These are phyloP conservation scores for Syngnathus rostellatus DNA, from an alignment of 2,797 vertebrate genomes.

Conservation along the genomic window DNA sequence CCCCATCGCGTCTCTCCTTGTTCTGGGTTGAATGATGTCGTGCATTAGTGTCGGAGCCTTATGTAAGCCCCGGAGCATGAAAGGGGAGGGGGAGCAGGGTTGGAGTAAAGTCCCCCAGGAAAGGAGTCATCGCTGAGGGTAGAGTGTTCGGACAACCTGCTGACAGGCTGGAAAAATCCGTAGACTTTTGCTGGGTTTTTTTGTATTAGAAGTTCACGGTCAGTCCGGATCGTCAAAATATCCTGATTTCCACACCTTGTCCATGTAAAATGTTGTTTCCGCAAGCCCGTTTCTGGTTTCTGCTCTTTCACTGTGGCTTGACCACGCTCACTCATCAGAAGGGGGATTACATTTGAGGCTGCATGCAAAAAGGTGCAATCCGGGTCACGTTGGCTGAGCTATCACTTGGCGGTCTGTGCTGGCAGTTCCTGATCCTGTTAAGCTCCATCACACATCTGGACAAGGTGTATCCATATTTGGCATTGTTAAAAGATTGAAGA, in stretches of 20 bases:
- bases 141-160: constrained; percentile 40
- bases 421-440: constrained; percentile 37
- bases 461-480: background rate
- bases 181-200: background rate
- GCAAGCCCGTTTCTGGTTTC: constrained; percentile 8
- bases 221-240: constrained; percentile 46
- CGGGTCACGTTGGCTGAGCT: constrained; percentile 43
- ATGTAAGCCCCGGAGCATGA: constrained; percentile 38
- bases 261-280: constrained; percentile 32
- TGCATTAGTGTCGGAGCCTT: constrained; percentile 49
- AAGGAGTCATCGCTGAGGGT: constrained; percentile 41
- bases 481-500: background rate
- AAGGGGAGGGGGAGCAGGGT: constrained; percentile 24
- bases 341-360: constrained; percentile 36
- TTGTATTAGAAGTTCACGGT: background rate
- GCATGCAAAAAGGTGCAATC: constrained; percentile 17
- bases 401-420: constrained; percentile 42
- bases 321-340: background rate
- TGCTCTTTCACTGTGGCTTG: background rate
- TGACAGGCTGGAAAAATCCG: constrained; percentile 24
- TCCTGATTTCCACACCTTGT: constrained; percentile 32
- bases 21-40: constrained; percentile 51
- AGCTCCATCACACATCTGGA: background rate
- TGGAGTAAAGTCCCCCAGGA: constrained; percentile 36
- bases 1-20: constrained; percentile 20